A percentile compares a stretch with the other conserved stretches of the same genome.
These are phyloP conservation scores for Hemiscyllium ocellatum DNA, from an alignment of 2,113 vertebrate species.

Conservation along the genomic window DNA sequence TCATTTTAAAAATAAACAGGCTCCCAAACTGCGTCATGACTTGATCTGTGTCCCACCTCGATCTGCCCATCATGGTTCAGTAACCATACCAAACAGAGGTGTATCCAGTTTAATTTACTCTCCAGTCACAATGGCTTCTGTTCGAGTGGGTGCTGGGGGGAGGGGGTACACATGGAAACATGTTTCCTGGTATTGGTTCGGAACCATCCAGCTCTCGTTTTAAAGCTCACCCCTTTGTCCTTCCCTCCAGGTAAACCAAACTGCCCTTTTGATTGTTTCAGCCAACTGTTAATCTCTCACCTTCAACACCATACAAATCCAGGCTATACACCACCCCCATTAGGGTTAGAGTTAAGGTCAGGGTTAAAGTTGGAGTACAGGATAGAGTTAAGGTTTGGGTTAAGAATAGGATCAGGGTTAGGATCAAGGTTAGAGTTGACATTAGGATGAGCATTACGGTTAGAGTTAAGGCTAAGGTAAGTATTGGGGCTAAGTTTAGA, in stretches of 20 bases:
- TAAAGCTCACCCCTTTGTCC: background rate
- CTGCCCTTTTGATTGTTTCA: background rate
- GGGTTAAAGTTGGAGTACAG: too few species aligned
- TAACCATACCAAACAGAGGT: background rate
- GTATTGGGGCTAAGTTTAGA: too few species aligned
- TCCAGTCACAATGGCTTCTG: background rate
- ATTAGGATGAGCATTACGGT: too few species aligned
- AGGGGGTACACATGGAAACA: background rate
- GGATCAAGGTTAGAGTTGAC: too few species aligned
- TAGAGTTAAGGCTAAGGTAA: too few species aligned
- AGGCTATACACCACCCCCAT: background rate
- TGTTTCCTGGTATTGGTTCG: background rate
- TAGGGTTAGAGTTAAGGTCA: too few species aligned
- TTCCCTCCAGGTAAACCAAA: background rate
- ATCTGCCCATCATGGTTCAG: background rate
- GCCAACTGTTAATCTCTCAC: too few species aligned
- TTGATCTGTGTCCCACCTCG: background rate
- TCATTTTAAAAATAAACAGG: too few species aligned
- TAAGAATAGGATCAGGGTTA: too few species aligned
- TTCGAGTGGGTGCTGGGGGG: background rate
- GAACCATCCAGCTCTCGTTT: background rate
- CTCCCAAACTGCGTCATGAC: too few species aligned
- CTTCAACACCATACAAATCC: background rate
- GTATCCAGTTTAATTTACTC: background rate
- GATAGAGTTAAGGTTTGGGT: too few species aligned